phyloP scores from a whole-genome alignment of 2,888 invertebrate species.

The Strigamia maritima region DNA sequence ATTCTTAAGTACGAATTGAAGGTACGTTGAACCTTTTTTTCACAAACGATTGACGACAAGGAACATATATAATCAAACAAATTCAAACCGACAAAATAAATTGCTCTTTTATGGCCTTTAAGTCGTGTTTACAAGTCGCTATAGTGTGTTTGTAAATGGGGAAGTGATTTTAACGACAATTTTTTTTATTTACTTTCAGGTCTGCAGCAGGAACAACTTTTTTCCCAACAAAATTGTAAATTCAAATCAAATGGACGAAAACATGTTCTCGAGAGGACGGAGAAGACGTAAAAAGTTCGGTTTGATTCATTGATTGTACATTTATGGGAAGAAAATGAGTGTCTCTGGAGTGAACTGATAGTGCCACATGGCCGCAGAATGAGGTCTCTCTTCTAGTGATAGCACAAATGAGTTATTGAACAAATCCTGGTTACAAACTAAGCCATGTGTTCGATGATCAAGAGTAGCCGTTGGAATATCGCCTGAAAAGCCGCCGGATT shows the following conservation, averaged over 20 bases:
- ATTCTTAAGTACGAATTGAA: too few species aligned
- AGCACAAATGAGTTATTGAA: constrained; percentile 7
- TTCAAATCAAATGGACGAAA: background rate
- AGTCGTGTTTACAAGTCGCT: background rate
- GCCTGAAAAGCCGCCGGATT: background rate
- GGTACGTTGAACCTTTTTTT: too few species aligned
- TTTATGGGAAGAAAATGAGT: constrained; percentile 5
- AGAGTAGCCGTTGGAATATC: background rate
- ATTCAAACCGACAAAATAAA: background rate
- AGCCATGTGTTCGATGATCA: background rate
- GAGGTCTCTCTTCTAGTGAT: background rate
- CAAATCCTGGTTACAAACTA: background rate
- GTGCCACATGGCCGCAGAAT: constrained; percentile 18
- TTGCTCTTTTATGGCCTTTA: background rate
- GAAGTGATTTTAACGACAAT: background rate
- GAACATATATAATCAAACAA: background rate
- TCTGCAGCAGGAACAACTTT: background rate
- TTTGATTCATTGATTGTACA: constrained; percentile 12
- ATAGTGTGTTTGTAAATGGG: background rate
- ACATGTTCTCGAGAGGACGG: background rate
- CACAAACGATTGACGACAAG: too few species aligned
- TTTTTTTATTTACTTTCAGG: background rate
- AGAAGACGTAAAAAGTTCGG: background rate
- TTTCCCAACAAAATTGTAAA: background rate
- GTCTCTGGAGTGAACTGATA: constrained; percentile 13